Conservation (phyloP, 2,113 vertebrate species). For the Oreocharis arfaki region DNA sequence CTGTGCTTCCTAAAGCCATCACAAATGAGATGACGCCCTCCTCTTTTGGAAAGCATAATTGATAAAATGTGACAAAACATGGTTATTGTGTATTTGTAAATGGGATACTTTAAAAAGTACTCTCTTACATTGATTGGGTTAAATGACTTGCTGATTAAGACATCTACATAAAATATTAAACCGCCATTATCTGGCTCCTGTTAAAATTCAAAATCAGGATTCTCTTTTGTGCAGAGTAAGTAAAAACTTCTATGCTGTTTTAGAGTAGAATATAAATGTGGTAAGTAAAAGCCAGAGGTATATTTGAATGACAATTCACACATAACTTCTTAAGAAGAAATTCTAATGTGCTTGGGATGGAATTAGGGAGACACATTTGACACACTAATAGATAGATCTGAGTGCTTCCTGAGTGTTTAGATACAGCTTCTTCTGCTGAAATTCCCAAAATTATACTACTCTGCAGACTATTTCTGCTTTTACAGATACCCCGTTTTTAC, state of each 20-base stretch:
- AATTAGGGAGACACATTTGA: background rate
- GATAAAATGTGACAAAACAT: constrained; percentile 2
- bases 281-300: background rate
- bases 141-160: constrained; percentile 25
- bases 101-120: background rate
- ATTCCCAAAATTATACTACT: background rate
- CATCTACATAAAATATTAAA: background rate
- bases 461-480: background rate
- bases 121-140: background rate
- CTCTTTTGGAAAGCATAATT: background rate
- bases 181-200: background rate
- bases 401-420: background rate
- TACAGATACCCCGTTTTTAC: background rate
- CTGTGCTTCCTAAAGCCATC: background rate
- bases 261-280: background rate
- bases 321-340: background rate
- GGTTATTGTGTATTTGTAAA: background rate
- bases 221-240: background rate
- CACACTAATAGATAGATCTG: background rate
- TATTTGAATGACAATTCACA: background rate
- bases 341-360: background rate
- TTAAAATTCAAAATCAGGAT: background rate
- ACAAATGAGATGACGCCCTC: background rate
- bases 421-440: background rate
- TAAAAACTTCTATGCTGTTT: background rate